Percentiles rank a stretch among this genome's conserved stretches.
phyloP scores from a whole-genome alignment of 2,797 vertebrate genomes.

The Channallabes apus region DNA sequence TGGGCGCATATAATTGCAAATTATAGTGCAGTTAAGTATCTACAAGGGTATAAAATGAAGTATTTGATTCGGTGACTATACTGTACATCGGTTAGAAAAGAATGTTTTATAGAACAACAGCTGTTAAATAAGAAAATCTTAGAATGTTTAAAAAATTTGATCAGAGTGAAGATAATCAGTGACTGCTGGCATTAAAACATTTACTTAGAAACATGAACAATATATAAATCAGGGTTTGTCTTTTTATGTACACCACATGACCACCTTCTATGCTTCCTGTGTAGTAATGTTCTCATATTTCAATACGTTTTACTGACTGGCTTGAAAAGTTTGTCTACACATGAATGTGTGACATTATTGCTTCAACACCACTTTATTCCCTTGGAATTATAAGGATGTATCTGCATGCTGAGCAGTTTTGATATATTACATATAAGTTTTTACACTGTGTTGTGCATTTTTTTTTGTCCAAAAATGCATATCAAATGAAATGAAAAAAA shows the following conservation, averaged over 20 bases:
- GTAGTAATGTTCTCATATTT: background rate
- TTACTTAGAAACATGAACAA: background rate
- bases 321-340: background rate
- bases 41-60: background rate
- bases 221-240: background rate
- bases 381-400: too few species aligned
- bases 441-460: too few species aligned
- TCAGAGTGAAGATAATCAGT: background rate
- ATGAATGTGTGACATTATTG: background rate
- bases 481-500: too few species aligned
- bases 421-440: too few species aligned
- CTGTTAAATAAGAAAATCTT: background rate
- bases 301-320: background rate
- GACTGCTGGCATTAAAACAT: background rate
- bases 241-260: background rate
- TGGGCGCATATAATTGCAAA: background rate
- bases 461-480: too few species aligned
- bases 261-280: background rate
- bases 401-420: too few species aligned
- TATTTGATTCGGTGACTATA: background rate
- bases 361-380: background rate
- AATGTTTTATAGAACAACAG: background rate
- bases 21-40: background rate
- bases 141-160: background rate
- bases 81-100: background rate